Conservation (phyloP, 2,888 invertebrate genomes). For the Orchesella flavescens region DNA sequence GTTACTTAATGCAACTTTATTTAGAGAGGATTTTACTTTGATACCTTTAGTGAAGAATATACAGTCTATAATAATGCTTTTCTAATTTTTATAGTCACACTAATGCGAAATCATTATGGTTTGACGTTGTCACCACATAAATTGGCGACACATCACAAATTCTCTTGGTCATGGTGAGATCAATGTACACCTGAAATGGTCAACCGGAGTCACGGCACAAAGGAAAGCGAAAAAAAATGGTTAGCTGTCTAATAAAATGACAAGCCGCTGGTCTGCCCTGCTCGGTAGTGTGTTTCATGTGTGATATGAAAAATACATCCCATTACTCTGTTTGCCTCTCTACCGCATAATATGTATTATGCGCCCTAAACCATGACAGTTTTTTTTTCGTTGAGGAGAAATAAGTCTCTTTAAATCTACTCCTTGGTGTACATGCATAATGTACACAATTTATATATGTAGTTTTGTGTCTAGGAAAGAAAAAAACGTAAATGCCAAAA, state of each 20-base stretch:
- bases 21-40: too few species aligned
- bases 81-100: too few species aligned
- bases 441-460: not conserved
- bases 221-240: not conserved
- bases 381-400: not conserved
- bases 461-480: not conserved
- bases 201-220: too few species aligned
- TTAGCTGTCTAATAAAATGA: conserved; percentile 40
- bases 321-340: not conserved
- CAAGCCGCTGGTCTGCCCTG: conserved; percentile 6
- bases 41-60: too few species aligned
- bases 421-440: not conserved
- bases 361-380: not conserved
- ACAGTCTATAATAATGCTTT: too few species aligned
- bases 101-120: too few species aligned
- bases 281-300: not conserved
- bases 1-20: too few species aligned
- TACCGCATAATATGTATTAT: not conserved
- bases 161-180: too few species aligned
- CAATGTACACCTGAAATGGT: too few species aligned
- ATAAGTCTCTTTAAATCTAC: conserved; percentile 3
- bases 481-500: conserved; percentile 47
- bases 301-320: conserved; percentile 27
- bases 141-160: too few species aligned
- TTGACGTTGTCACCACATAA: too few species aligned